These are phyloP conservation scores for Kryphioiulus occultus DNA, from an alignment of 2,888 invertebrate species.

Conservation along the genomic window DNA sequence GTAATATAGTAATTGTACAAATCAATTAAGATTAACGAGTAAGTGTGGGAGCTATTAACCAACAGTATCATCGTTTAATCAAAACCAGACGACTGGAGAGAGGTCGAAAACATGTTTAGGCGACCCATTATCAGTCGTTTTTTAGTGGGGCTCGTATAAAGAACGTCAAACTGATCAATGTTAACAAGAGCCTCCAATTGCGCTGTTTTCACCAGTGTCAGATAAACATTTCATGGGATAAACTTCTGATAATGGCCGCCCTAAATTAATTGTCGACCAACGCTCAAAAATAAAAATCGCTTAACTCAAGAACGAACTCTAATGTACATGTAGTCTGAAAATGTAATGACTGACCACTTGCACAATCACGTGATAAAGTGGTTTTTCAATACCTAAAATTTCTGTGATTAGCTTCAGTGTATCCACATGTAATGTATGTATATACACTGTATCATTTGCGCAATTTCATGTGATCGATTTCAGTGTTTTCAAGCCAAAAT, in stretches of 20 bases:
- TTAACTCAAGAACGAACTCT: too few species aligned
- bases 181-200: not conserved
- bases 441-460: not conserved
- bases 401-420: too few species aligned
- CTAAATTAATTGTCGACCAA: too few species aligned
- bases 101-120: not conserved
- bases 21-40: not conserved
- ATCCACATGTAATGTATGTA: too few species aligned
- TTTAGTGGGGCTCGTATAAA: not conserved
- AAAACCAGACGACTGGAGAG: not conserved
- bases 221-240: not conserved
- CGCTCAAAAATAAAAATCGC: too few species aligned
- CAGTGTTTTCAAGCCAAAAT: not conserved
- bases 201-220: not conserved
- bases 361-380: too few species aligned
- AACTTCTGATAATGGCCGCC: not conserved
- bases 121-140: not conserved
- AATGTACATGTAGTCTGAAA: not conserved
- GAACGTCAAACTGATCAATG: not conserved
- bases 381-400: not conserved
- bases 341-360: not conserved
- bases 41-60: constrained; percentile 17
- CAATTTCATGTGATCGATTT: not conserved
- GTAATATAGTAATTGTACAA: not conserved
- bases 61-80: not conserved